Conservation (phyloP, 2,888 invertebrate genomes). For the Rutpela maculata region DNA sequence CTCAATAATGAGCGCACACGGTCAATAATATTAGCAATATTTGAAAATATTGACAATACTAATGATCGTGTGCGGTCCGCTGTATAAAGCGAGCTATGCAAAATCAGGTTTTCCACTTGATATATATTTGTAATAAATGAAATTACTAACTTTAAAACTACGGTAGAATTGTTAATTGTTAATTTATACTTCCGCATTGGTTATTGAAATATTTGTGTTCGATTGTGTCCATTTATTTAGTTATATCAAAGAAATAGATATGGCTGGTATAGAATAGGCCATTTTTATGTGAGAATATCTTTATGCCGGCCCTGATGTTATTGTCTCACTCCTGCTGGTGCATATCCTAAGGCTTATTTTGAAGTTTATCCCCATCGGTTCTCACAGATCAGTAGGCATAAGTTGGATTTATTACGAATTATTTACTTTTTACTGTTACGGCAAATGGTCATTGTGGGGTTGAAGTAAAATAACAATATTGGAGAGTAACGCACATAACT, state of each 20-base stretch:
- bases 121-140: no score
- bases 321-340: slow-evolving; percentile 33
- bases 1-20: no score
- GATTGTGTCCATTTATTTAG: not conserved
- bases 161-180: no score
- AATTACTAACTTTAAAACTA: no score
- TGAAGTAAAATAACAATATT: slow-evolving; percentile 31
- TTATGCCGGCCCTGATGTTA: slow-evolving; percentile 21
- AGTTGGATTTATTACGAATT: slow-evolving; percentile 63
- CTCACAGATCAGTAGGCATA: slow-evolving; percentile 61
- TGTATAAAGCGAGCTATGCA: no score
- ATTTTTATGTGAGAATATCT: not conserved
- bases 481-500: slow-evolving; percentile 29
- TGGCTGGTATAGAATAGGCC: not conserved
- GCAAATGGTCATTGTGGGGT: slow-evolving; percentile 43
- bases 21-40: no score
- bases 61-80: no score
- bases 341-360: slow-evolving; percentile 47
- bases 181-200: not conserved
- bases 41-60: no score
- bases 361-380: slow-evolving; percentile 52
- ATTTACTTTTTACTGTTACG: slow-evolving; percentile 60
- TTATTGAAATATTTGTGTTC: not conserved
- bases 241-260: no score
- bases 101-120: no score